Evolutionary conservation across 2,888 invertebrate species (phyloP).

Genomic region (Caenorhabditis sulstoni): DNA sequence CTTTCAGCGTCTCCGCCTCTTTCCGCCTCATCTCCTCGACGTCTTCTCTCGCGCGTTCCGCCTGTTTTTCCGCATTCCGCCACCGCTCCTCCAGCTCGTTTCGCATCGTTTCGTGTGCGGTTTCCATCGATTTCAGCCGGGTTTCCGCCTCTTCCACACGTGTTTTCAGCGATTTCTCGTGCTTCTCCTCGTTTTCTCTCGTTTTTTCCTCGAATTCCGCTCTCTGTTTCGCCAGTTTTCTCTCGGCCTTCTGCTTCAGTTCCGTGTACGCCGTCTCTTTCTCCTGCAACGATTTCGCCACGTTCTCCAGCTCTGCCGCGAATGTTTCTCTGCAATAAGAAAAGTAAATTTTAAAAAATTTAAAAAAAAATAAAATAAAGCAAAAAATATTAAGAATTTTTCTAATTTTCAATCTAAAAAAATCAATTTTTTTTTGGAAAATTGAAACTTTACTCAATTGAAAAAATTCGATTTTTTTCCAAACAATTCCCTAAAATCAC

Average conservation of each 20-base stretch:
- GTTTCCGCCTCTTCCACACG: conserved; percentile 19
- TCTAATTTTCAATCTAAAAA: too few species aligned
- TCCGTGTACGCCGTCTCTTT: conserved; percentile 46
- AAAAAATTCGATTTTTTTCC: too few species aligned
- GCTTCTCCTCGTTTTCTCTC: conserved; percentile 25
- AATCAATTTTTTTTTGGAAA: too few species aligned
- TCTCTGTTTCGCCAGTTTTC: conserved; percentile 58
- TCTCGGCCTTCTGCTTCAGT: conserved; percentile 58
- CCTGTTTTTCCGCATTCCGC: too few species aligned
- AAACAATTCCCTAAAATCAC: too few species aligned
- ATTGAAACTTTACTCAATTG: too few species aligned
- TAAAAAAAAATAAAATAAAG: too few species aligned
- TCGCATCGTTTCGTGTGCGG: conserved; percentile 6
- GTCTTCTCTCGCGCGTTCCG: too few species aligned
- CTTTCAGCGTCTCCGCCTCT: conserved; percentile 12
- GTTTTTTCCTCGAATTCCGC: conserved; percentile 46
- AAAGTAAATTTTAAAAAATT: too few species aligned
- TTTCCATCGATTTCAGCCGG: conserved; percentile 1
- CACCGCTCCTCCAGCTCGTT: conserved; percentile 23
- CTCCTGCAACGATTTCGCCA: conserved; percentile 23
- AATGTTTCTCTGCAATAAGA: conserved; percentile 53
- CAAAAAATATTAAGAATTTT: too few species aligned
- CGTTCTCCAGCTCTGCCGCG: conserved; percentile 51
- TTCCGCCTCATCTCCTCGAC: not conserved
- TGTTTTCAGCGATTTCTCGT: conserved; percentile 1